Evolutionary conservation across 2,113 vertebrate genomes (phyloP).

Genomic region (Regulus satrapa): DNA sequence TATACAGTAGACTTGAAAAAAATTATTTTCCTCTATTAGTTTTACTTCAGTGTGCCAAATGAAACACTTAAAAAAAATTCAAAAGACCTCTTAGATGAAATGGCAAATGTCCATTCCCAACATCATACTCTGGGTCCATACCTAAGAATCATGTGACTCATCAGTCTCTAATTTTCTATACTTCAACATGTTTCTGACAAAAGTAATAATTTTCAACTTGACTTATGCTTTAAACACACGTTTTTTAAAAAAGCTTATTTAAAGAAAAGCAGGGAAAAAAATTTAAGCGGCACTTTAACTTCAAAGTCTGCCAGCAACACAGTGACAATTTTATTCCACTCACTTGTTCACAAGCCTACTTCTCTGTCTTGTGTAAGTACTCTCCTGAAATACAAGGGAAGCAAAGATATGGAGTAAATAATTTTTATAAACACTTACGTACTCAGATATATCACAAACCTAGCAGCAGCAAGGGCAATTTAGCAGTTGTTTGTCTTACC

Average conservation of each 20-base stretch:
- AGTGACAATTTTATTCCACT: conserved; percentile 1
- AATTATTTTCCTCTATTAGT: neutral
- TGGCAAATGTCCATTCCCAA: neutral
- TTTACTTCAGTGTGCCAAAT: neutral
- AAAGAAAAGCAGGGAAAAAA: neutral
- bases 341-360: neutral
- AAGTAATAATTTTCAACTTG: neutral
- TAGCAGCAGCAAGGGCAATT: neutral
- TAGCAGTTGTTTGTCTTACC: neutral
- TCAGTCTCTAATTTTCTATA: neutral
- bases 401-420: neutral
- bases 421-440: neutral
- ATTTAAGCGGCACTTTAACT: neutral
- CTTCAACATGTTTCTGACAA: neutral
- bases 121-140: neutral
- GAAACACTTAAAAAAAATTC: neutral
- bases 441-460: neutral
- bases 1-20: neutral
- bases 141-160: neutral
- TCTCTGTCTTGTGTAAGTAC: neutral
- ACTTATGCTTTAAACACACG: neutral
- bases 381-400: neutral
- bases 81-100: neutral
- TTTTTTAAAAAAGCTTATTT: neutral
- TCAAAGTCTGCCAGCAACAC: neutral